Base-by-base conservation (phyloP, 2,888 invertebrate genomes). In the Ormyrus labotus region DNA sequence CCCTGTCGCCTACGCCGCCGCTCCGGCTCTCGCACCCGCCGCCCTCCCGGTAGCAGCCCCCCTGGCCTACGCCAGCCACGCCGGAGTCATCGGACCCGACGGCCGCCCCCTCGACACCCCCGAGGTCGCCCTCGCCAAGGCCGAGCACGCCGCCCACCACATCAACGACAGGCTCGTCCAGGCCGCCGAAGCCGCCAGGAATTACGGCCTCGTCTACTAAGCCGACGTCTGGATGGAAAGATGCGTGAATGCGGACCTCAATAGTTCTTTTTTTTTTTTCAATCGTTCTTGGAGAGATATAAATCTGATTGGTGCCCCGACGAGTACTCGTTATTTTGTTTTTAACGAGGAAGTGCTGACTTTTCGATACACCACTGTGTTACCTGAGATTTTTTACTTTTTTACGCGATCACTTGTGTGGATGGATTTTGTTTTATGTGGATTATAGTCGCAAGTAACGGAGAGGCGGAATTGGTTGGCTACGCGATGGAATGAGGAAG, bases 81-180 rank as follows among this genome's bases (percentile, higher is more conserved):
- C 69, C 65, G 64, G 61, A 7, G n/a, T 81, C 47, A 68, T 85
- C 61, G 84, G 83, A 11, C 79, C 82, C 48, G 85, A 86, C 70
- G 85, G 85, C 9, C 84, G 86, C 47, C 84, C 87, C 5, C 83
- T 83, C 45, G 87, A 88, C 71, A 87, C 87, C 6, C 85, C 87
- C 57, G 87, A 87, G 81, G 86, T 88, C 1, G 84, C 84, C 0
- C 81, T 83, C 7, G 85, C 86, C 5, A 87, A 86, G 68, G 87
- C 87, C 34, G 84, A 85, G 3, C 89, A 89, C 81, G 84, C 85
- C 5, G 85, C 85, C 0, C 86, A 87, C 13, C 88, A 88, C 78
- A 19, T 86, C 61, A 84, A 82, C 73, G 85, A 85, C 48, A 78
- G 77, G 57, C 57, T 86, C 57, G 84, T 76, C 65, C 81, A 85